These are phyloP conservation scores for Entomobrya multifasciata DNA, from an alignment of 2,888 invertebrate genomes.

Conservation along the genomic window DNA sequence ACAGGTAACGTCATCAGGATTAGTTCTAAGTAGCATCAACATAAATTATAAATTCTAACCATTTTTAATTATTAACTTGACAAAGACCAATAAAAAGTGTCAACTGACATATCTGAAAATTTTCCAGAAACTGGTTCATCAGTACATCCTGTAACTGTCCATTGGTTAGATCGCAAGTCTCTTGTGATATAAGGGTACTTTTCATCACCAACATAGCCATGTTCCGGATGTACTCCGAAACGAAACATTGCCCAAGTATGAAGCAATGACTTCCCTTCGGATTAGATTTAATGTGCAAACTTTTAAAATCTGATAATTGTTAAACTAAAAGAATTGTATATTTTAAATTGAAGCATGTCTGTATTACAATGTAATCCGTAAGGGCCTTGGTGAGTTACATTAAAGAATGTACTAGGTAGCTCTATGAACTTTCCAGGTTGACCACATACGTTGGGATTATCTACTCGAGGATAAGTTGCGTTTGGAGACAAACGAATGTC, in stretches of 20 bases:
- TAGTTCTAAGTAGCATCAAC: constrained; percentile 18
- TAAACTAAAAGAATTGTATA: background rate
- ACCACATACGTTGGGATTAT: constrained; percentile 77
- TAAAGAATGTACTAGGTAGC: constrained; percentile 74
- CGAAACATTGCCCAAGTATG: constrained; percentile 75
- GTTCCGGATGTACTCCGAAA: constrained; percentile 76
- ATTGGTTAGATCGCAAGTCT: constrained; percentile 25
- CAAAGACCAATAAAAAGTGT: background rate
- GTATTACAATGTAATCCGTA: constrained; percentile 75
- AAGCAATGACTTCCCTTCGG: constrained; percentile 75
- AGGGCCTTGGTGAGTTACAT: constrained; percentile 18
- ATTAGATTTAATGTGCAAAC: too few species aligned
- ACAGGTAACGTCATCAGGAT: constrained; percentile 43
- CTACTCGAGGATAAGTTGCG: constrained; percentile 59
- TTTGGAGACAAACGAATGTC: constrained; percentile 72
- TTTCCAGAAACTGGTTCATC: constrained; percentile 65
- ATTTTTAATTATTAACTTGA: background rate
- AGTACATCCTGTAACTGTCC: constrained; percentile 76
- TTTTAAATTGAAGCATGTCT: background rate
- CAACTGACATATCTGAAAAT: constrained; percentile 64
- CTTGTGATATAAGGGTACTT: constrained; percentile 75
- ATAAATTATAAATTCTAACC: background rate
- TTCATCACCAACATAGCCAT: constrained; percentile 65
- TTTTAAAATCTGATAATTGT: too few species aligned
- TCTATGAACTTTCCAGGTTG: constrained; percentile 74